Evolutionary conservation across 2,113 vertebrate genomes (phyloP).

Genomic region (Calidris pugnax): DNA sequence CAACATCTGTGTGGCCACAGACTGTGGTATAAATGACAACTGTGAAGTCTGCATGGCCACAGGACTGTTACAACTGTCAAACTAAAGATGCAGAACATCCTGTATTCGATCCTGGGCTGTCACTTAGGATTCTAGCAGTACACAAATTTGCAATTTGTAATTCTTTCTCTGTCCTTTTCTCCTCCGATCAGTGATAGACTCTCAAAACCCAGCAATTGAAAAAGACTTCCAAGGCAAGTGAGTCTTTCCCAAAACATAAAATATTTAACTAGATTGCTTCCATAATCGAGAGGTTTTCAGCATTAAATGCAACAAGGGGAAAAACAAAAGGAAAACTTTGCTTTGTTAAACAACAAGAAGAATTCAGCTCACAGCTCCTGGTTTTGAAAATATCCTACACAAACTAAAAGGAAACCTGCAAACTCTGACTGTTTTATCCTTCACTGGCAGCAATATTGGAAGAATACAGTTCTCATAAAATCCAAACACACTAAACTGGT

Average conservation of each 20-base stretch:
- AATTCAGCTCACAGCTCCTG: background rate
- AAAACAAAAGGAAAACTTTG: background rate
- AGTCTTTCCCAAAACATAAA: constrained; percentile 21
- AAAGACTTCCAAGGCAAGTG: constrained; percentile 21
- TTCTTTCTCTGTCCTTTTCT: constrained; percentile 38
- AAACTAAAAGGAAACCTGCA: background rate
- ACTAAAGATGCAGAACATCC: background rate
- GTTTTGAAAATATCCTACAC: background rate
- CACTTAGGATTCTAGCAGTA: background rate
- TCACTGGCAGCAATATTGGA: background rate
- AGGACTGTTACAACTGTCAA: constrained; percentile 46
- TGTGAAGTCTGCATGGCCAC: constrained; percentile 17
- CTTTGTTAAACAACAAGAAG: background rate
- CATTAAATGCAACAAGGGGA: background rate
- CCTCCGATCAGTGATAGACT: constrained; percentile 11
- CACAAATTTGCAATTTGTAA: background rate
- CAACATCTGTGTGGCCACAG: background rate
- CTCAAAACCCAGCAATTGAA: background rate
- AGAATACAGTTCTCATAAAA: background rate
- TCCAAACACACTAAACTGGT: background rate
- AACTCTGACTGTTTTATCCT: background rate
- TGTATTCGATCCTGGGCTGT: constrained; percentile 7
- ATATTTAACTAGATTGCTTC: constrained; percentile 19
- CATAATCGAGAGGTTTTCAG: background rate
- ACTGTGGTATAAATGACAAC: constrained; percentile 11